Base-by-base conservation (phyloP, 2,888 invertebrate genomes). In the Abrostola triplasia region DNA sequence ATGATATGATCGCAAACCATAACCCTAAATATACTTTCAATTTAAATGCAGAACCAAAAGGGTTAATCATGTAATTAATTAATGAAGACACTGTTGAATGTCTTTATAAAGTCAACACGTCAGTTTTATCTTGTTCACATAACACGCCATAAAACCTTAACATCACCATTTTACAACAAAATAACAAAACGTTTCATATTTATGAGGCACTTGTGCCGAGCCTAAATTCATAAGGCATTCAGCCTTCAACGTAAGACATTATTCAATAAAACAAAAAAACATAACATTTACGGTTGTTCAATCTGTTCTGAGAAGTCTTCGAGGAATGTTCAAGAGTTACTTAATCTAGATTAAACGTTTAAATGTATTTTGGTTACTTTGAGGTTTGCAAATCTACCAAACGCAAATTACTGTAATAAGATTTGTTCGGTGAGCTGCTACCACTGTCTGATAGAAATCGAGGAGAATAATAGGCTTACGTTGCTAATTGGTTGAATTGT, bases 161-260 rank as follows among this genome's bases (percentile, higher is more conserved):
- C 59, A 64, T 60, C 59, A 56, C 65, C 38, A 38, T 58, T 55
- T 66, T 60, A 68, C 63, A 65, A 69, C 66, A 59, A 58, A 64
- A 64, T 56, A 64, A 50, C 67, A 40, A 37, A 66, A 56, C 59
- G 55, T 67, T 66, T 73, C 78, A 77, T 80, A 77, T 80, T 77
- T 77, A 77, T 80, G 63, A 77, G 60, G 42, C 52, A 41, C 67
- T 77, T 64, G 54, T 51, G 53, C 36, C 54, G 35, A 57, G 63
- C 59, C 59, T 57, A 67, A 73, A 80, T 77, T 80, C 70, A 70
- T 63, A 73, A 77, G 54, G 61, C 66, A 60, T 24, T 53, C 42
- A 54, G 53, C 50, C 57, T 63, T 60, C 60, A 50, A 53, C 60
- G 54, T 55, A 42, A 64, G 57, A 57, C 44, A 63, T 54, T 73